Percentiles rank a stretch among this genome's conserved stretches.
Evolutionary conservation across 2,888 invertebrate species (phyloP).

Genomic region (Cheilosia urbana): DNA sequence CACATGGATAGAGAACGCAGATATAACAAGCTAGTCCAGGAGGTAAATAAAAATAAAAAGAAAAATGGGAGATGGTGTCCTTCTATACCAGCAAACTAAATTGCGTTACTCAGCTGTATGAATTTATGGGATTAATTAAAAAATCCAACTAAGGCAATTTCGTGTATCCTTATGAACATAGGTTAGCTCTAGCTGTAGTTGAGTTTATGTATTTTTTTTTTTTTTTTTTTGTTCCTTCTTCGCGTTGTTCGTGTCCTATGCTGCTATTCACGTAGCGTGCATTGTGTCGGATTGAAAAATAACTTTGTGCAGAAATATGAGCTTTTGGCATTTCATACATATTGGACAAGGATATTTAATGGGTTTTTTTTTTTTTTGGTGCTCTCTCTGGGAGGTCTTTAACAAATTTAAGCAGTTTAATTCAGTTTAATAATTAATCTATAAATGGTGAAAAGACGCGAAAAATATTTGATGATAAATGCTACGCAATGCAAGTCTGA

Average conservation of each 20-base stretch:
- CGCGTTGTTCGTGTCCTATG: neutral
- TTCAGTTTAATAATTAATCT: no score
- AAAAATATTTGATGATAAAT: no score
- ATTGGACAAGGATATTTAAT: slow-evolving; percentile 10
- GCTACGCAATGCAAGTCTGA: no score
- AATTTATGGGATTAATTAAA: slow-evolving; percentile 76
- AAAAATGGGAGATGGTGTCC: slow-evolving; percentile 8
- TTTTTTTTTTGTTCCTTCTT: neutral
- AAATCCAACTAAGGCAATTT: slow-evolving; percentile 72
- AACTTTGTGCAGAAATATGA: slow-evolving; percentile 52
- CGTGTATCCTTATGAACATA: slow-evolving; percentile 49
- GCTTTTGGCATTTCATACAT: slow-evolving; percentile 29
- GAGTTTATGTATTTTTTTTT: neutral
- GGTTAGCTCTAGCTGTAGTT: slow-evolving; percentile 30
- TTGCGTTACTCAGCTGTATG: slow-evolving; percentile 76
- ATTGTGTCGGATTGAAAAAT: slow-evolving; percentile 49
- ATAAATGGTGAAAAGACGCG: no score
- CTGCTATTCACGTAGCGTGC: neutral
- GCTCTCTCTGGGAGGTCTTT: no score
- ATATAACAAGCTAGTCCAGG: slow-evolving; percentile 1
- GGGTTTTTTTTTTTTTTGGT: neutral
- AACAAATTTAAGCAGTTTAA: no score
- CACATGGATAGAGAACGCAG: neutral
- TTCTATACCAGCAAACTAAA: slow-evolving; percentile 45
- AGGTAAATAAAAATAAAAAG: slow-evolving; percentile 8